Conservation (phyloP, 2,888 invertebrate genomes). For the Tetragnatha montana region DNA sequence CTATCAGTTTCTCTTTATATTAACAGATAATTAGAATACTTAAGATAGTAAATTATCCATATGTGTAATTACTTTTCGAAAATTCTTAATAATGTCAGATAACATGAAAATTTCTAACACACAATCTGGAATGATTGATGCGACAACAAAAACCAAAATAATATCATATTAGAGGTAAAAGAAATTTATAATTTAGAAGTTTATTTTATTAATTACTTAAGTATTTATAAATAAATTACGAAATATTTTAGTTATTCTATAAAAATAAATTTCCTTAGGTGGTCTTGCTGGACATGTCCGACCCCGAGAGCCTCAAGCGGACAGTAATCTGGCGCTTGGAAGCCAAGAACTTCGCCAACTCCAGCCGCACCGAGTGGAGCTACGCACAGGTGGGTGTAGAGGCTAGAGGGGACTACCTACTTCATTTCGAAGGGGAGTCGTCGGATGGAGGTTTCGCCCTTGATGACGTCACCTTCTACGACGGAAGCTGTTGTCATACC, state of each 20-base stretch:
- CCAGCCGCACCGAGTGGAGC: constrained; percentile 76
- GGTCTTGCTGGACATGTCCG: constrained; percentile 53
- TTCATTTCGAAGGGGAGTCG: constrained; percentile 79
- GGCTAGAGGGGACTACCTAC: constrained; percentile 77
- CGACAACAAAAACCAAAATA: too few species aligned
- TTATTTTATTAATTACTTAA: neutral
- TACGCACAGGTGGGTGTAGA: constrained; percentile 79
- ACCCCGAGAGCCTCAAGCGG: constrained; percentile 50
- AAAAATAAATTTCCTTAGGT: constrained; percentile 23
- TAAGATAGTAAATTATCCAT: too few species aligned
- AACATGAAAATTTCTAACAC: too few species aligned
- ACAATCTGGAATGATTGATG: too few species aligned
- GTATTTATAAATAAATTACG: neutral
- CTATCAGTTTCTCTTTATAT: too few species aligned
- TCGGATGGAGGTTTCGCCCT: constrained; percentile 80
- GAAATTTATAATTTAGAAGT: neutral
- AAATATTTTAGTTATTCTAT: neutral
- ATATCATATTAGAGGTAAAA: neutral
- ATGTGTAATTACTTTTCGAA: too few species aligned
- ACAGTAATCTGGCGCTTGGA: constrained; percentile 62
- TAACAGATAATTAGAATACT: too few species aligned
- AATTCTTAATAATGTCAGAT: too few species aligned
- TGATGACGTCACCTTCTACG: constrained; percentile 79
- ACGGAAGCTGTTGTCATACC: constrained; percentile 60
- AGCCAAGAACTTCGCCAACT: constrained; percentile 62